Percentiles rank a stretch among this genome's conserved stretches.
Conservation (phyloP, 2,797 vertebrate genomes). For the Sebastes diaconus region DNA sequence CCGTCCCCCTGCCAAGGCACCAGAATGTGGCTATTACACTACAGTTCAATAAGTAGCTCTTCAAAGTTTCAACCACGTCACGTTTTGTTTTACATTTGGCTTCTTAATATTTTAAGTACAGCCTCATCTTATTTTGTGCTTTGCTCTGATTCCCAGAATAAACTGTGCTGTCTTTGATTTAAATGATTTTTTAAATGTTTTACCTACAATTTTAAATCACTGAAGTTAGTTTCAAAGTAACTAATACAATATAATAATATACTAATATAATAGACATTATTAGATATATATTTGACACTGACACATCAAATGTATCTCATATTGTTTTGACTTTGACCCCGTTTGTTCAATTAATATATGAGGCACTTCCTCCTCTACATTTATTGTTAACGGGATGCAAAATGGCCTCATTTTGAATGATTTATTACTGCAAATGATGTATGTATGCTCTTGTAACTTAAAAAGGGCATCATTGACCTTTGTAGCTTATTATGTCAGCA, state of each 20-base stretch:
- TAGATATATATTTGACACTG: neutral
- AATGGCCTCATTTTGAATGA: neutral
- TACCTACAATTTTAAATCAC: neutral
- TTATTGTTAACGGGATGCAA: neutral
- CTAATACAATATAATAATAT: too few relatives aligned
- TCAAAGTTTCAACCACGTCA: neutral
- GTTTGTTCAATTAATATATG: neutral
- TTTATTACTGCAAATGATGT: neutral
- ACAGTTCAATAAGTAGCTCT: neutral
- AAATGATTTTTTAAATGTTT: neutral
- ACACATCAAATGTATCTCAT: neutral
- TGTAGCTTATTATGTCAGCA: neutral
- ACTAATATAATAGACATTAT: neutral
- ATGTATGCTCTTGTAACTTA: neutral
- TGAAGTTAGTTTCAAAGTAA: neutral
- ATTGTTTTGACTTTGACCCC: neutral
- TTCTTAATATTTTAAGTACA: neutral
- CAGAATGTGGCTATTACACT: slow-evolving; percentile 1
- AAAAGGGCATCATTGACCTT: neutral
- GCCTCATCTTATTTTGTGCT: neutral
- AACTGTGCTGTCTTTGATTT: neutral
- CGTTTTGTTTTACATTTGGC: neutral
- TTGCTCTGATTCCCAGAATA: neutral
- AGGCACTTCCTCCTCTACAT: neutral
- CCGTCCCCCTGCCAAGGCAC: slow-evolving; percentile 89